Evolutionary conservation across 1,140 invertebrate genomes (phyloP), one percentile per base, ranked within the genome.

Genomic region (Drosophila orosa): DNA sequence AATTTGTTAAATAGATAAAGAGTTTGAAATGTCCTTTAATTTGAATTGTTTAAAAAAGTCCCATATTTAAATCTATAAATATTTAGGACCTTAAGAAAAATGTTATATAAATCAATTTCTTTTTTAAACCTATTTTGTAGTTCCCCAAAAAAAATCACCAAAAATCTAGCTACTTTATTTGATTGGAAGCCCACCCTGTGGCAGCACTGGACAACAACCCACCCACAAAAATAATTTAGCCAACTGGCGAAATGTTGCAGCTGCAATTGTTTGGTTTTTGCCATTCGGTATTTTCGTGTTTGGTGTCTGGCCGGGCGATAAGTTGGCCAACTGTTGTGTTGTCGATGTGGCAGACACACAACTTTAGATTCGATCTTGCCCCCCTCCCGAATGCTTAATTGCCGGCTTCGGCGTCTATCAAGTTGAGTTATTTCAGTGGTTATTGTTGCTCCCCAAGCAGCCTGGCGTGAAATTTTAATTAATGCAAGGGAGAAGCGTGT

Each of bases 391-490:
- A n/a, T 74, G 68, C 33, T 74, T 73, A 73, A 74, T 74, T 73
- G 71, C 59, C 35, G 72, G 48, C 71, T 58, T 72, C 42, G 40
- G 33, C 56, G 47, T 72, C 67, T 57, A 71, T 71, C 65, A 57
- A 58, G 67, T 58, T 71, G 67, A 71, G 37, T 58, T 71, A 69
- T 71, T 57, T 12, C 65, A 19, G 40, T 33, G 55, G 40, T 57
- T 56, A 59, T 69, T 69, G 65, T 71, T 37, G 45, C 48, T 25
- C 29, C 31, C 45, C 44, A 25, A 29, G 37, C 57, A 79, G 65
- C 35, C 39, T 62, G 69, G 61, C 47, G 69, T 58, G 56, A 71
- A 83, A 79, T 72, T 84, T 74, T 74, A 78, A 69, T 83, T 78
- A 82, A 78, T 71, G 65, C 65, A 33, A 22, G 29, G 13, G 50